Evolutionary conservation across 2,797 vertebrate genomes (phyloP).

Genomic region (Bovichtus variegatus): DNA sequence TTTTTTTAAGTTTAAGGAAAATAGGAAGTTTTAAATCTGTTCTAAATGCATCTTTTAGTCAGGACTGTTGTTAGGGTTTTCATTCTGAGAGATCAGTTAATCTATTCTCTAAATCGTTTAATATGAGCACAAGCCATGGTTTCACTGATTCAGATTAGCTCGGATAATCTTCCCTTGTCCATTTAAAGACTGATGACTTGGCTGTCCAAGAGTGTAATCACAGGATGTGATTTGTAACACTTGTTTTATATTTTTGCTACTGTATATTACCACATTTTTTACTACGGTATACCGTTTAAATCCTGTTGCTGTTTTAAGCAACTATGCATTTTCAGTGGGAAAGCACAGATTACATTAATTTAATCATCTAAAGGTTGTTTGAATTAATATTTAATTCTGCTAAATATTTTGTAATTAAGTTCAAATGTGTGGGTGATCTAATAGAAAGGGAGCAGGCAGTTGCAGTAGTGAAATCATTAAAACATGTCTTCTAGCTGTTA

Average conservation of each 20-base stretch:
- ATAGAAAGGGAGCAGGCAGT: neutral
- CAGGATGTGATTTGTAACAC: constrained; percentile 12
- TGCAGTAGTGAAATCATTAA: neutral
- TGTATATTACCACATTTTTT: neutral
- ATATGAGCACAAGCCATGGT: constrained; percentile 38
- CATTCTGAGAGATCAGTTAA: constrained; percentile 37
- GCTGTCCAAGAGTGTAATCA: constrained; percentile 11
- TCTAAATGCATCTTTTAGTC: neutral
- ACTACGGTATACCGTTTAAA: neutral
- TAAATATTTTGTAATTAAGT: neutral
- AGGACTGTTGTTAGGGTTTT: neutral
- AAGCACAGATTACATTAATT: neutral
- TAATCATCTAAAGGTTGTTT: neutral
- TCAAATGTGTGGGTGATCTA: neutral
- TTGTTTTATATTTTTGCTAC: neutral
- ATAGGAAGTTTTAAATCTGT: neutral
- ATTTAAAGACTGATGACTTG: constrained; percentile 1
- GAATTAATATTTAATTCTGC: neutral
- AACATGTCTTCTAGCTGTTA: neutral
- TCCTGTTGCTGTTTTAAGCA: neutral
- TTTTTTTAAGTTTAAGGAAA: neutral
- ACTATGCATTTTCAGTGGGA: neutral
- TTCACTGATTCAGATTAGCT: constrained; percentile 62
- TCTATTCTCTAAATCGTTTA: constrained; percentile 53
- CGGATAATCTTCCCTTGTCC: constrained; percentile 30